A percentile compares a stretch with the other conserved stretches of the same genome.
These are phyloP conservation scores for Xiphias gladius DNA, from an alignment of 2,113 vertebrate species.

Conservation along the genomic window DNA sequence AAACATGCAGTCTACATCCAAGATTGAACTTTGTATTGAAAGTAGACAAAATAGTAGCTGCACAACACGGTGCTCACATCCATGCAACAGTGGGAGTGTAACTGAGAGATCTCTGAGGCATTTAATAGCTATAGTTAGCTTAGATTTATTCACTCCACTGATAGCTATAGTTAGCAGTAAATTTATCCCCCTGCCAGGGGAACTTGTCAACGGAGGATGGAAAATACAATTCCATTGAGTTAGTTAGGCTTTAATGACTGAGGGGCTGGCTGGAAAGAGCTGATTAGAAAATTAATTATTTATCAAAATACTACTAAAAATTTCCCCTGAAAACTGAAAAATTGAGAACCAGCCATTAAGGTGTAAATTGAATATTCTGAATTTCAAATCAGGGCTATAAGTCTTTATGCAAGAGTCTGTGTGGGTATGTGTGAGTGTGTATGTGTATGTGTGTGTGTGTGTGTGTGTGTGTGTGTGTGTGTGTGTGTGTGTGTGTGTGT, in stretches of 20 bases:
- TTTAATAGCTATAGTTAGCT: slow-evolving; percentile 72
- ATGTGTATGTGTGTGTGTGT: too few relatives aligned
- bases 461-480: too few relatives aligned
- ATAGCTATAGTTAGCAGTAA: slow-evolving; percentile 81
- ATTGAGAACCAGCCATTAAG: slow-evolving; percentile 72
- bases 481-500: too few relatives aligned
- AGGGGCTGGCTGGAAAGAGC: slow-evolving; percentile 63
- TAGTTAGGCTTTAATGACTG: slow-evolving; percentile 73
- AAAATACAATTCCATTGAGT: slow-evolving; percentile 67
- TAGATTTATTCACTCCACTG: slow-evolving; percentile 72
- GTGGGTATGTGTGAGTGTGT: not conserved
- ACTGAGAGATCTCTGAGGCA: slow-evolving; percentile 41
- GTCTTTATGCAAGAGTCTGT: slow-evolving; percentile 4
- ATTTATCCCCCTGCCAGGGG: slow-evolving; percentile 73
- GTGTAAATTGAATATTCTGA: slow-evolving; percentile 66
- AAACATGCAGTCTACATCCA: not conserved
- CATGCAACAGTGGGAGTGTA: slow-evolving; percentile 15
- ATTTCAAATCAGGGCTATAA: slow-evolving; percentile 43
- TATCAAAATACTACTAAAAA: slow-evolving; percentile 81
- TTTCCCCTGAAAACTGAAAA: slow-evolving; percentile 73
- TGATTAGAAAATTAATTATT: slow-evolving; percentile 84
- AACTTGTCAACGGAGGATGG: slow-evolving; percentile 66
- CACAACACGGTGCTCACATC: slow-evolving; percentile 8
- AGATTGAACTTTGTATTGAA: not conserved
- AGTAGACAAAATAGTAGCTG: not conserved